Percentiles rank a stretch among this genome's conserved stretches.
Conservation (phyloP, 2,113 vertebrate species). For the Rutilus rutilus region DNA sequence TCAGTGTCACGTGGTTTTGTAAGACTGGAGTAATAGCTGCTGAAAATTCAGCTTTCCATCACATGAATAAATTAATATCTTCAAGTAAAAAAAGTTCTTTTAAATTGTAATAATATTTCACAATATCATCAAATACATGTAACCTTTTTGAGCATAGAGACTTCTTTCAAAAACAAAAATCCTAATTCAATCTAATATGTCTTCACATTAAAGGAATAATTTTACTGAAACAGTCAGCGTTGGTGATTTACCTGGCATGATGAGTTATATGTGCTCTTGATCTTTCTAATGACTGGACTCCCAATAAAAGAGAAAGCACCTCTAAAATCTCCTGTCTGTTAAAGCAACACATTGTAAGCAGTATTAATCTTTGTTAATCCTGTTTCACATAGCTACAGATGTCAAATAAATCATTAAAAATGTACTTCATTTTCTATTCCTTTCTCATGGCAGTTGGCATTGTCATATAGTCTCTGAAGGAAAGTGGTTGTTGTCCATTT, state of each 20-base stretch:
- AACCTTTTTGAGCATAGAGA: too few relatives aligned
- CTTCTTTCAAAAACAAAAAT: too few relatives aligned
- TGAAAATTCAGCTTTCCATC: too few relatives aligned
- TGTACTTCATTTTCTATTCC: constrained; percentile 28
- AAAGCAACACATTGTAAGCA: neutral
- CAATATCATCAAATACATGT: too few relatives aligned
- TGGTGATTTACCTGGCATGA: constrained; percentile 60
- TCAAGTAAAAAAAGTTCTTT: too few relatives aligned
- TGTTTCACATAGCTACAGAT: neutral
- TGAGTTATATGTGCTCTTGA: constrained; percentile 18
- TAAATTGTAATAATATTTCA: too few relatives aligned
- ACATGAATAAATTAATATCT: too few relatives aligned
- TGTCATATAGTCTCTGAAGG: constrained; percentile 66
- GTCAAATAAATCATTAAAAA: neutral
- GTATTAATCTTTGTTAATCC: neutral
- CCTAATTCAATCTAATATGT: neutral
- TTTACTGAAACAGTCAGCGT: neutral
- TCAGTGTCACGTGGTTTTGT: too few relatives aligned
- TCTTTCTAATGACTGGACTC: constrained; percentile 66
- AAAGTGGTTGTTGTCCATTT: constrained; percentile 70
- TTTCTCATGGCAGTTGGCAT: neutral
- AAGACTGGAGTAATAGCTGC: too few relatives aligned
- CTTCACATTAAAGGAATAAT: neutral
- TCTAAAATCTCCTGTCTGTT: constrained; percentile 57
- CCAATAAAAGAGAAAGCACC: constrained; percentile 70